Percentiles rank a stretch among this genome's conserved stretches.
Evolutionary conservation across 2,888 invertebrate genomes (phyloP).

Genomic region (Alloscopus bannaensis): DNA sequence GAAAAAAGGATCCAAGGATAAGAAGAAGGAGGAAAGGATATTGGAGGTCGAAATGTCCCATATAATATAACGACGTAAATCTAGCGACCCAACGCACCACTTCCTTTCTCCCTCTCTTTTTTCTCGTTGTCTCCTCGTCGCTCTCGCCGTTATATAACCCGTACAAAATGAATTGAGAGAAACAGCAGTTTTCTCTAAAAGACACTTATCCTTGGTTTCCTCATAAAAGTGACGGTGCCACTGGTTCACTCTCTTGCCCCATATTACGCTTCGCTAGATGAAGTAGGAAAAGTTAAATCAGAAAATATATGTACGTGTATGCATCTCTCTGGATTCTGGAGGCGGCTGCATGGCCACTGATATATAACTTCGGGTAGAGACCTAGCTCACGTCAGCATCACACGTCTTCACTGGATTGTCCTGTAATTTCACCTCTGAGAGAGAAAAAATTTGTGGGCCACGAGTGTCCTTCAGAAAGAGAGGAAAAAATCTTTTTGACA

Average conservation of each 20-base stretch:
- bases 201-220: conserved; percentile 59
- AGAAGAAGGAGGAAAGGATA: conserved; percentile 50
- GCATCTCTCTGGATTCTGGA: neutral
- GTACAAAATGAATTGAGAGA: conserved; percentile 60
- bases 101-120: conserved; percentile 50
- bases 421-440: conserved; percentile 63
- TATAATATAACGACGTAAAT: conserved; percentile 65
- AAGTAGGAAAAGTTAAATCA: conserved; percentile 51
- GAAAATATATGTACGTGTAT: conserved; percentile 31
- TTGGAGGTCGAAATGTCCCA: conserved; percentile 67
- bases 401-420: conserved; percentile 60
- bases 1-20: conserved; percentile 20
- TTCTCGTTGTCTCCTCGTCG: conserved; percentile 31
- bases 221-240: conserved; percentile 32
- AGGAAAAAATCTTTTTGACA: conserved; percentile 57
- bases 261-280: conserved; percentile 20
- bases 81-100: conserved; percentile 64
- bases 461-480: conserved; percentile 58
- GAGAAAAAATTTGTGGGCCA: conserved; percentile 39
- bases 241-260: neutral
- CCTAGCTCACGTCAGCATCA: conserved; percentile 62
- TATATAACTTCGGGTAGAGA: neutral
- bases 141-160: conserved; percentile 50
- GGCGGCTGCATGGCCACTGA: neutral
- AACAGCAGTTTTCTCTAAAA: conserved; percentile 48